Conservation (phyloP, 2,113 vertebrate species). For the Burhinus oedicnemus region DNA sequence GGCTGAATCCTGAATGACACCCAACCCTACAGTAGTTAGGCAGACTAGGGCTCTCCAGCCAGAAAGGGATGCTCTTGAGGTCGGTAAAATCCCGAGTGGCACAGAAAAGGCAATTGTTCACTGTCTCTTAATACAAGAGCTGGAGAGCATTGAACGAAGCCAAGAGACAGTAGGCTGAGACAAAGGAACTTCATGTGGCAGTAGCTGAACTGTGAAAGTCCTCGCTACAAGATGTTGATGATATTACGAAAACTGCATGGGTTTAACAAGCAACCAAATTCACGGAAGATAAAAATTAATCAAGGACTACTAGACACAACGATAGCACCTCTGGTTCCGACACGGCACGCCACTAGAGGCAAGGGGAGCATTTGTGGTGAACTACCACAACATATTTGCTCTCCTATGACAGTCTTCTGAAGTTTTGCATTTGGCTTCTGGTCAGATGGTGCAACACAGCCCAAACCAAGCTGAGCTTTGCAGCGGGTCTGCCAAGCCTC, state of each 20-base stretch:
- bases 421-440: background rate
- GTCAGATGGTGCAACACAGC: background rate
- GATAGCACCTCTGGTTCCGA: background rate
- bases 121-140: background rate
- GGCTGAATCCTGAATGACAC: background rate
- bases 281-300: background rate
- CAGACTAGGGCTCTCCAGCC: background rate
- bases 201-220: background rate
- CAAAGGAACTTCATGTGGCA: background rate
- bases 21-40: background rate
- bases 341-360: background rate
- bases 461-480: background rate
- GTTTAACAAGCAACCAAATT: background rate
- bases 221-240: background rate
- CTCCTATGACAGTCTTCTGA: background rate
- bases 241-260: background rate
- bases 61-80: background rate
- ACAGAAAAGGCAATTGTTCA: background rate
- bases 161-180: background rate
- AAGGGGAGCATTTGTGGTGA: background rate
- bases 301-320: background rate
- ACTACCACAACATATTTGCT: background rate
- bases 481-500: background rate
- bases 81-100: background rate
- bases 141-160: background rate